phyloP scores from a whole-genome alignment of 2,113 vertebrate species.

The Arizona elegans region DNA sequence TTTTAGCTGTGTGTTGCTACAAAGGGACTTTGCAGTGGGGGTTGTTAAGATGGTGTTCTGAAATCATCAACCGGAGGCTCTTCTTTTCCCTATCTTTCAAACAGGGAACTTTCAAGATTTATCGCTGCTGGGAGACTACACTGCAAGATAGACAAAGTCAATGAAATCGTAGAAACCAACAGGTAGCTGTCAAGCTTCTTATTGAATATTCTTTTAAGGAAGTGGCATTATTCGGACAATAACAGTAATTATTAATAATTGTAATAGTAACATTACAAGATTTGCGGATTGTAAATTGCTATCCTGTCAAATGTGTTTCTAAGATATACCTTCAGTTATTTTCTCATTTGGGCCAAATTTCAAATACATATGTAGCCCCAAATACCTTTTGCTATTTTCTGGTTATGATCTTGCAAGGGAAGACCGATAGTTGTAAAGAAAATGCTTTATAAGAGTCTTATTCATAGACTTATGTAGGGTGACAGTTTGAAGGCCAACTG shows the following conservation, averaged over 20 bases:
- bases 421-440: background rate
- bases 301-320: background rate
- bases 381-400: background rate
- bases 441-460: background rate
- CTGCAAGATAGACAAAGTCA: slow-evolving; percentile 99
- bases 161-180: slow-evolving; percentile 98
- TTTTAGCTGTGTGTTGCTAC: background rate
- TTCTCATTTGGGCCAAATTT: background rate
- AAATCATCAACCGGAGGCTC: background rate
- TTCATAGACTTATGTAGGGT: too few species aligned
- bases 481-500: background rate
- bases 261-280: background rate
- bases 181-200: slow-evolving; percentile 72
- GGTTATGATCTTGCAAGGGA: background rate
- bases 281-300: background rate
- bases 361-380: background rate
- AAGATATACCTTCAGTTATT: background rate
- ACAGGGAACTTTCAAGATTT: slow-evolving; percentile 95
- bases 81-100: background rate
- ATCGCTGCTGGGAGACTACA: slow-evolving; percentile 95
- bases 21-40: background rate
- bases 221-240: background rate
- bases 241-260: background rate
- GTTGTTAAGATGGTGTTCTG: background rate
- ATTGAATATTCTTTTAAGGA: background rate